Evolutionary conservation across 2,797 vertebrate species (phyloP).

Genomic region (Poecilia velifera): DNA sequence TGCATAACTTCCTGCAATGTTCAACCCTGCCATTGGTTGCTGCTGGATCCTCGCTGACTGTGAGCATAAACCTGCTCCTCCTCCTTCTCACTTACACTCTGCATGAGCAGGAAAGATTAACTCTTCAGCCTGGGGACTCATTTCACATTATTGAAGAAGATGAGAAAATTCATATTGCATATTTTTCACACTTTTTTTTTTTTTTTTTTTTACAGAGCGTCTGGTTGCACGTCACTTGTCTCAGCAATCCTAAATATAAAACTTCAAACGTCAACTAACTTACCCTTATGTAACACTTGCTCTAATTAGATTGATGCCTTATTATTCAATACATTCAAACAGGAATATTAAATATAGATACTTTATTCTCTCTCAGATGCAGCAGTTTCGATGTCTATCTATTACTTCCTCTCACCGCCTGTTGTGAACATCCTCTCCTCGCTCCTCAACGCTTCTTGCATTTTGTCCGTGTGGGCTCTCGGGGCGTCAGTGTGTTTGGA

Average conservation of each 20-base stretch:
- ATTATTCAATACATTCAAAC: slow-evolving; percentile 7
- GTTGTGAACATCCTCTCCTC: slow-evolving; percentile 33
- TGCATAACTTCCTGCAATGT: slow-evolving; percentile 74
- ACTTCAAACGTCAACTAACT: neutral
- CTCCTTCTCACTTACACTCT: slow-evolving; percentile 41
- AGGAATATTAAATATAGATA: neutral
- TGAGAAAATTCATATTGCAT: slow-evolving; percentile 7
- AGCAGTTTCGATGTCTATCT: slow-evolving; percentile 35
- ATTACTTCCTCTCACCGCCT: slow-evolving; percentile 43
- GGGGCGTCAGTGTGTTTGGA: slow-evolving; percentile 1
- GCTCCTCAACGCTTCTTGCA: slow-evolving; percentile 23
- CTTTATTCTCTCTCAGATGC: slow-evolving; percentile 7
- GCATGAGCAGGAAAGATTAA: slow-evolving; percentile 29
- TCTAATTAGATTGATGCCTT: neutral
- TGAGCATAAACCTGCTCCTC: slow-evolving; percentile 43
- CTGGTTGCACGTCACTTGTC: neutral
- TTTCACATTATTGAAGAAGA: slow-evolving; percentile 34
- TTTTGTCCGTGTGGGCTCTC: slow-evolving; percentile 30
- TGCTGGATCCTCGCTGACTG: slow-evolving; percentile 30
- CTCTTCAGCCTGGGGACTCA: slow-evolving; percentile 22
- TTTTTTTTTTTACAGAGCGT: neutral
- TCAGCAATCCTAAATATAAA: neutral
- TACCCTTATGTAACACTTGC: neutral
- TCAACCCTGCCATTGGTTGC: slow-evolving; percentile 39
- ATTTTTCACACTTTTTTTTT: neutral